phyloP scores from a whole-genome alignment of 2,888 invertebrate species.

The Calliopum simillimum region DNA sequence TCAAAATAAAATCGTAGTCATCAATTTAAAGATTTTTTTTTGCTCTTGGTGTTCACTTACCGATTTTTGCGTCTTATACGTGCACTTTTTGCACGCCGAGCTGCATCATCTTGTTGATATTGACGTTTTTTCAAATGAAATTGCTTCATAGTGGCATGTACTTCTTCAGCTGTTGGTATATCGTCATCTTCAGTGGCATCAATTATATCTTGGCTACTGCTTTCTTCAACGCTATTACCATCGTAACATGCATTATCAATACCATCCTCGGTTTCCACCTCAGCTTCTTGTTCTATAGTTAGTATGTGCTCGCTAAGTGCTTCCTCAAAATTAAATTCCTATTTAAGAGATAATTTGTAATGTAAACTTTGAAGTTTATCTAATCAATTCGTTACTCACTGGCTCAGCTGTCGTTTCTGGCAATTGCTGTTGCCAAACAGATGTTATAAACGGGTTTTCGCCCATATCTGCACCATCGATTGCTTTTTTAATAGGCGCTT shows the following conservation, averaged over 20 bases:
- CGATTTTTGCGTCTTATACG: slow-evolving; percentile 60
- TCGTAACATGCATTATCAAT: slow-evolving; percentile 49
- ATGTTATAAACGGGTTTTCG: slow-evolving; percentile 48
- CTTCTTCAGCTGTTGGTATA: slow-evolving; percentile 63
- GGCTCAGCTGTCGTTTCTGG: slow-evolving; percentile 48
- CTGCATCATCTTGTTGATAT: slow-evolving; percentile 60
- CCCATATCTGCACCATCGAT: slow-evolving; percentile 44
- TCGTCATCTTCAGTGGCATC: slow-evolving; percentile 54
- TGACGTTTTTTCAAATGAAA: slow-evolving; percentile 64
- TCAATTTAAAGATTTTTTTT: not conserved
- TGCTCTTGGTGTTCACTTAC: slow-evolving; percentile 45
- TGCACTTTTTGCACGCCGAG: slow-evolving; percentile 61
- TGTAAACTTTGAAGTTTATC: not conserved
- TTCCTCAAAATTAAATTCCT: slow-evolving; percentile 59
- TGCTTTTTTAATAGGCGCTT: slow-evolving; percentile 54
- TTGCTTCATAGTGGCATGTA: slow-evolving; percentile 65
- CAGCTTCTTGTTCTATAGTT: slow-evolving; percentile 60
- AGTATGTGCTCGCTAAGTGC: slow-evolving; percentile 58
- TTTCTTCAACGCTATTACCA: slow-evolving; percentile 44
- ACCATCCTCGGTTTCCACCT: slow-evolving; percentile 61
- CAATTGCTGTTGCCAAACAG: slow-evolving; percentile 55
- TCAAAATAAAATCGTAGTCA: slow-evolving; percentile 15
- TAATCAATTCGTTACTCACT: slow-evolving; percentile 44
- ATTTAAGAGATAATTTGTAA: not conserved
- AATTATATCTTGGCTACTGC: not conserved